Evolutionary conservation across 2,113 vertebrate species (phyloP), one percentile per base, ranked within the genome.

Genomic region (Abramis brama): DNA sequence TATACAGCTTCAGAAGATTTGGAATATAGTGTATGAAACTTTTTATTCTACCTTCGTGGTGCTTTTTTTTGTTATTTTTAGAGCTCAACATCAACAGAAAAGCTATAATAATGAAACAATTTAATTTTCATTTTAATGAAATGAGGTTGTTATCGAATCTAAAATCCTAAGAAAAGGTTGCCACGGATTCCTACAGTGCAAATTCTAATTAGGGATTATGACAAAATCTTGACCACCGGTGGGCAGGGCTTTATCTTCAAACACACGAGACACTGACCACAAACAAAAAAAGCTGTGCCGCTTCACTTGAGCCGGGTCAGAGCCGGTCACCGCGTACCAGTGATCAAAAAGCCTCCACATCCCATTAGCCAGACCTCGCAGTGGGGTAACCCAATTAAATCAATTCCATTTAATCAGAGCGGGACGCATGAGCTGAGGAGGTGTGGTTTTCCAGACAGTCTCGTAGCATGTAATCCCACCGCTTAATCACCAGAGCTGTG

Each of bases 381-480:
- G 91, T 87, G 91, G 64, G 90, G 90, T 81, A 89, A 89, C 91
- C 90, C 93, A 91, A 93, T 94, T 94, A 93, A 93, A 94, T 93
- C 91, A 93, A 91, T 91, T 94, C 91, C 77, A 86, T 91, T 91
- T 93, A 93, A 94, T 93, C 93, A 92, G 90, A 52, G 43, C 86
- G 86, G 86, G 88, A 87, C 85, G 17, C 89, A 83, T 82, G 88
- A 89, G 87, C 85, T 76, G 88, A 90, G 91, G 88, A 89, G 88
- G 86, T 80, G 55, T 90, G 78, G 66, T 91, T 89, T 91, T 92
- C 90, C 90, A 89, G 86, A 89, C 90, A 88, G 89, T 87, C 90
- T 15, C 55, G 83, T 9, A 89, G 66, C 86, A 81, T 89, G 91
- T 91, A 92, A 91, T 92, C 90, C 90, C 47, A 87, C 91, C 91